Percentiles rank a stretch among this genome's conserved stretches.
phyloP scores from a whole-genome alignment of 2,888 invertebrate genomes.

The Acanthosepion pharaonis region DNA sequence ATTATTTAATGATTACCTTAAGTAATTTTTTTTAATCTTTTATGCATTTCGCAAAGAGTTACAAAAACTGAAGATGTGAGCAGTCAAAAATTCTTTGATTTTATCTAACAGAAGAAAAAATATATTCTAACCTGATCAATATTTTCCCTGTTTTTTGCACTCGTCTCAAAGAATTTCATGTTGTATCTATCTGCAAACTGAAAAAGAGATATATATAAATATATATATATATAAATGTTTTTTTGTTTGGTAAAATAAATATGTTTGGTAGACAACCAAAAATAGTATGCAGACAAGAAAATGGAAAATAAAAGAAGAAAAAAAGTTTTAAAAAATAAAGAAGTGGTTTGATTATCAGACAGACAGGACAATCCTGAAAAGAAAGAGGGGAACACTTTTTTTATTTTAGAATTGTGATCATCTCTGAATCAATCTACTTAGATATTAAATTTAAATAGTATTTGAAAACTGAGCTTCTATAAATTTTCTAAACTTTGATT shows the following conservation, averaged over 20 bases:
- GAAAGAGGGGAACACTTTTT: background rate
- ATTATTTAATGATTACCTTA: background rate
- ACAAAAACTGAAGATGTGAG: background rate
- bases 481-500: background rate
- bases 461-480: background rate
- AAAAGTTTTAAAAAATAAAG: background rate
- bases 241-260: background rate
- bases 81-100: background rate
- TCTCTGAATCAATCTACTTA: background rate
- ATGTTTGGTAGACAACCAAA: too few relatives aligned
- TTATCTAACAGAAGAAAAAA: background rate
- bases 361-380: background rate
- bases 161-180: constrained; percentile 65
- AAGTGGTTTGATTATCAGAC: background rate
- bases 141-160: constrained; percentile 65
- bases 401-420: background rate
- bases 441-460: background rate
- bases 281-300: background rate
- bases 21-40: background rate
- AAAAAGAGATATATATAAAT: background rate
- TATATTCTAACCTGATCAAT: constrained; percentile 61
- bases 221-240: background rate
- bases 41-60: background rate
- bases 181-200: constrained; percentile 66
- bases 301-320: background rate